A percentile compares a stretch with the other conserved stretches of the same genome.
These are phyloP conservation scores for Drosophila sordidapex DNA, from an alignment of 2,888 invertebrate species.

Conservation along the genomic window DNA sequence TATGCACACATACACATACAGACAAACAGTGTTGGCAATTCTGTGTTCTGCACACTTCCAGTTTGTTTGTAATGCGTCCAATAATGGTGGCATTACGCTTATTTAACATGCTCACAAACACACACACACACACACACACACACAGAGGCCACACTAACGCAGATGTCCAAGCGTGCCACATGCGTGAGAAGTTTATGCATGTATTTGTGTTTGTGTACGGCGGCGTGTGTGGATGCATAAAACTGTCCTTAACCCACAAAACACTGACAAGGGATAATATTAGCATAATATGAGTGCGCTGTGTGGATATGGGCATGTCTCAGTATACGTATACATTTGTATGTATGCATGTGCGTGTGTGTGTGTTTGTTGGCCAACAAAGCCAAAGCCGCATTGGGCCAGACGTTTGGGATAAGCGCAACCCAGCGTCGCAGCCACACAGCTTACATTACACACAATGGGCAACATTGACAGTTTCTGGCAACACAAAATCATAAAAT, in stretches of 20 bases:
- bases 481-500: neutral
- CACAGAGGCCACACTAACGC: slow-evolving; percentile 35
- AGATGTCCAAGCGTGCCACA: slow-evolving; percentile 50
- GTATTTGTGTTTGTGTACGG: slow-evolving; percentile 19
- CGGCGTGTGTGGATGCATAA: slow-evolving; percentile 61
- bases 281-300: slow-evolving; percentile 74
- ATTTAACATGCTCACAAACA: slow-evolving; percentile 74
- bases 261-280: slow-evolving; percentile 70
- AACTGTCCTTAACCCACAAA: slow-evolving; percentile 80
- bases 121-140: slow-evolving; percentile 48
- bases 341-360: slow-evolving; percentile 1
- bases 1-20: neutral
- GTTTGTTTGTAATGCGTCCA: slow-evolving; percentile 78
- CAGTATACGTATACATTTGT: slow-evolving; percentile 19
- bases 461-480: neutral
- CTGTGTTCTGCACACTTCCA: slow-evolving; percentile 59
- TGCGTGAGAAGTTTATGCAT: slow-evolving; percentile 41
- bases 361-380: slow-evolving; percentile 44
- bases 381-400: slow-evolving; percentile 58
- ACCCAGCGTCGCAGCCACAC: slow-evolving; percentile 36
- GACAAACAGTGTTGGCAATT: slow-evolving; percentile 19
- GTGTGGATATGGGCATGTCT: slow-evolving; percentile 37
- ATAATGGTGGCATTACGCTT: slow-evolving; percentile 81
- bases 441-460: slow-evolving; percentile 13
- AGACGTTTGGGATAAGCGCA: slow-evolving; percentile 53